Base-by-base conservation (phyloP, 2,888 invertebrate genomes). In the Drosophila maculinotata region DNA sequence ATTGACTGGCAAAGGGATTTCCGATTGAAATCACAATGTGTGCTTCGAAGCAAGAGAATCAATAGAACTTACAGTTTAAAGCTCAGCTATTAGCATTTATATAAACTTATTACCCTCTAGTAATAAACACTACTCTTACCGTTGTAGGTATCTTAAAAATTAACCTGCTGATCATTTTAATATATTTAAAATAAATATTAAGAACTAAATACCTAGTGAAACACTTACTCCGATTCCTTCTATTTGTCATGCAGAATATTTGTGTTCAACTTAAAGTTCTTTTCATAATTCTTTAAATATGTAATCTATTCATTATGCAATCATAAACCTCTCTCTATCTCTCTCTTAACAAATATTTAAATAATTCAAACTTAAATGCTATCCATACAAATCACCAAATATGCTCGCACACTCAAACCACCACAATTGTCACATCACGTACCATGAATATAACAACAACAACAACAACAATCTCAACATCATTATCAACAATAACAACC, bases 331-430 rank as follows among this genome's bases (percentile, higher is more conserved):
- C 17, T 67, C 30, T 45, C n/a, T 74, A 14, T 69, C 20, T 52
- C 44, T 49, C 28, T 48, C 42, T 56, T 54, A 35, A 72, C 47
- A 30, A 58, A 47, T 45, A 53, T 53, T 60, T 17, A 51, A 66
- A 72, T 59, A 72, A 69, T 15, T 36, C 26, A 52, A 73, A 65
- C 62, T 45, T 65, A 66, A 77, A 64, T 85, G 83, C 88, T 82
- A 69, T 82, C 49, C 79, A 84, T 65, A 48, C 58, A 65, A 49
- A 64, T 60, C 59, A 71, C 52, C 45, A 69, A 58, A 60, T 45
- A 20, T 60, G 82, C 58, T 69, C 76, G 63, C 62, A 59, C 66
- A 60, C 58, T 42, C 30, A 23, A 31, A 20, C 38, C 26, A 48
- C 47, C n/a, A 62, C 76, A 64, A 70, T 17, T 48, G 41, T 36